Evolutionary conservation across 2,113 vertebrate species (phyloP).

Genomic region (Malurus cyaneus): DNA sequence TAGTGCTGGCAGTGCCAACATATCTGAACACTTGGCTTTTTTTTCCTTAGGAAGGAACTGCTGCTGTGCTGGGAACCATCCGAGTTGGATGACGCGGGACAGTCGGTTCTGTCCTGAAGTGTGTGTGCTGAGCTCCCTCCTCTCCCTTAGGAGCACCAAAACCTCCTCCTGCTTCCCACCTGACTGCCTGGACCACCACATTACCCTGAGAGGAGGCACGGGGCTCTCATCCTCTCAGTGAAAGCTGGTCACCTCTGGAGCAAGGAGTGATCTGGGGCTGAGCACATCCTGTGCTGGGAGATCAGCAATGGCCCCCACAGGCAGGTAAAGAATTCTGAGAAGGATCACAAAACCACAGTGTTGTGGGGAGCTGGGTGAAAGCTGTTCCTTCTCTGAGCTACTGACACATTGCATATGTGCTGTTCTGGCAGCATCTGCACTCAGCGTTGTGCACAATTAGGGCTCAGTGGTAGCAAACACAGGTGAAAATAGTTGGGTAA

Average conservation of each 20-base stretch:
- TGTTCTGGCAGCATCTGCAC: background rate
- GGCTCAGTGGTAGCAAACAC: background rate
- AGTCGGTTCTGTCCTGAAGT: background rate
- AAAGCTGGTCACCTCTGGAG: background rate
- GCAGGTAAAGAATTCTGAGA: background rate
- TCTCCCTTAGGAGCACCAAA: background rate
- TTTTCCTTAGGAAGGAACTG: background rate
- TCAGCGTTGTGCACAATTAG: background rate
- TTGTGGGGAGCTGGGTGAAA: background rate
- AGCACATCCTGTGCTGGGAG: background rate
- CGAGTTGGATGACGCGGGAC: background rate
- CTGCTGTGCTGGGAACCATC: background rate
- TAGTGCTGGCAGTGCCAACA: background rate
- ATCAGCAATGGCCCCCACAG: background rate
- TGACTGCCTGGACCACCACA: rapidly evolving
- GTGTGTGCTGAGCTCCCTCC: rapidly evolving
- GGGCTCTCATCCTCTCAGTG: rapidly evolving
- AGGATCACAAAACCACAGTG: background rate
- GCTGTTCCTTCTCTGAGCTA: background rate
- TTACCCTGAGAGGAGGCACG: background rate
- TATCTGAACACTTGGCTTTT: background rate
- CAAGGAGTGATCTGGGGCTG: background rate
- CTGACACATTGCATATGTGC: background rate
- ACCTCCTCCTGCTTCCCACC: background rate
- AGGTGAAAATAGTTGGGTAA: rapidly evolving